Base-by-base conservation (phyloP, 1,140 invertebrate genomes). In the Cydia strobilella region DNA sequence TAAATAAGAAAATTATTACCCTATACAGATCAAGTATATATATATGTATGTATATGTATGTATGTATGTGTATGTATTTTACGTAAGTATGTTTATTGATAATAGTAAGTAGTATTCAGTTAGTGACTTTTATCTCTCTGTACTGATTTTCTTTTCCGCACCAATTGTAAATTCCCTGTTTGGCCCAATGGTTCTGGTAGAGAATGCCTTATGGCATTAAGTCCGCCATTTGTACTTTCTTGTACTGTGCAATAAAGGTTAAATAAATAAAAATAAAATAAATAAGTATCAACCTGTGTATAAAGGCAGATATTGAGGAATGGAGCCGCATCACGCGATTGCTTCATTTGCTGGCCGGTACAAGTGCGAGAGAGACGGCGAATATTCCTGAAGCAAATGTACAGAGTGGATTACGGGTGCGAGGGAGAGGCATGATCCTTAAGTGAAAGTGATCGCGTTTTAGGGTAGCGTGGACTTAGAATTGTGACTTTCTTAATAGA, bases 271-370 rank as follows among this genome's bases (percentile, higher is more conserved):
- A n/a, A n/a, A n/a, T n/a, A n/a, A n/a, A n/a, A n/a, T n/a, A n/a
- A n/a, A n/a, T n/a, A n/a, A n/a, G n/a, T n/a, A n/a, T n/a, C 83
- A 78, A 25, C 78, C 84, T 84, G 82, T 84, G 80, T 76, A 75
- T 73, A 69, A 63, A 65, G 74, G 75, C 77, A 79, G 80, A 80
- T 87, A 83, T 85, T 88, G 88, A 90, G 75, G 81, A 85, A 90
- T 90, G 88, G 84, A 54, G 74, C 48, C 31, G 18, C 74, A 80
- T 79, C 90, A 91, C 90, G 90, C 90, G 86, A 91, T 90, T 77
- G 76, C 82, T 82, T 89, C 90, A 86, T 91, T 90, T 91, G 79
- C 77, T 86, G 82, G 81, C 82, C 85, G 76, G 75, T 23, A 27
- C 31, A 35, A 23, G 65, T 69, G 65, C 31, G 65, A 69, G 65